Conservation (phyloP, 1,140 invertebrate genomes). For the Scaptodrosophila lebanonensis region DNA sequence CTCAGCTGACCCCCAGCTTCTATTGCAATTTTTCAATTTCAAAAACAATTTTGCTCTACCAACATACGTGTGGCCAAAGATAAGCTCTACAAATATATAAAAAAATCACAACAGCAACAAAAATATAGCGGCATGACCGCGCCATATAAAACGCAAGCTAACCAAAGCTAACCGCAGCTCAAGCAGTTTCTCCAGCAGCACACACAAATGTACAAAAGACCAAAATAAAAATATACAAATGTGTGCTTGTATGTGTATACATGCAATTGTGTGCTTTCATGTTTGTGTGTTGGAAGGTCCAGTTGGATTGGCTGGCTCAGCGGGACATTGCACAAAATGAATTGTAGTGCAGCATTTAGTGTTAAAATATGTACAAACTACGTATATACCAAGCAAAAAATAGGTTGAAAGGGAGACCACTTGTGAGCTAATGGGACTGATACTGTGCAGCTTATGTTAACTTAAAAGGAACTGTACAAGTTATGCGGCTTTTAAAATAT, state of each 20-base stretch:
- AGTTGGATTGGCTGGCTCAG: constrained; percentile 45
- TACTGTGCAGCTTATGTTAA: too few species aligned
- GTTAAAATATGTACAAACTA: constrained; percentile 32
- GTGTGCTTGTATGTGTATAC: background rate
- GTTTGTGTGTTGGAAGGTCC: constrained; percentile 16
- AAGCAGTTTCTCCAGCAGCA: constrained; percentile 63
- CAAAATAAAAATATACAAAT: constrained; percentile 55
- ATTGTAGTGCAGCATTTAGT: constrained; percentile 72
- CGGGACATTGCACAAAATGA: constrained; percentile 68
- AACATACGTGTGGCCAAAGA: constrained; percentile 74
- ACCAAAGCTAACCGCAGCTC: constrained; percentile 70
- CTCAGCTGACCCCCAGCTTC: constrained; percentile 51
- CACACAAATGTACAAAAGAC: constrained; percentile 17
- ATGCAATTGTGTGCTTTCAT: too few species aligned
- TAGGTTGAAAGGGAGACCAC: too few species aligned
- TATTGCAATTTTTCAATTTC: constrained; percentile 75
- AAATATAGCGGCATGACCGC: constrained; percentile 12
- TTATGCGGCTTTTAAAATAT: too few species aligned
- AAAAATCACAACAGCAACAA: constrained; percentile 28
- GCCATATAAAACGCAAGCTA: constrained; percentile 56
- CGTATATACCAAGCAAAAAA: too few species aligned
- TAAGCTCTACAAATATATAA: constrained; percentile 66
- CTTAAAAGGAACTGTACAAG: too few species aligned
- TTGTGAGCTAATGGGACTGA: too few species aligned
- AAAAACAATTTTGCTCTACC: constrained; percentile 73